These are phyloP conservation scores for Ceraclea dissimilis DNA, from an alignment of 2,888 invertebrate species.

Conservation along the genomic window DNA sequence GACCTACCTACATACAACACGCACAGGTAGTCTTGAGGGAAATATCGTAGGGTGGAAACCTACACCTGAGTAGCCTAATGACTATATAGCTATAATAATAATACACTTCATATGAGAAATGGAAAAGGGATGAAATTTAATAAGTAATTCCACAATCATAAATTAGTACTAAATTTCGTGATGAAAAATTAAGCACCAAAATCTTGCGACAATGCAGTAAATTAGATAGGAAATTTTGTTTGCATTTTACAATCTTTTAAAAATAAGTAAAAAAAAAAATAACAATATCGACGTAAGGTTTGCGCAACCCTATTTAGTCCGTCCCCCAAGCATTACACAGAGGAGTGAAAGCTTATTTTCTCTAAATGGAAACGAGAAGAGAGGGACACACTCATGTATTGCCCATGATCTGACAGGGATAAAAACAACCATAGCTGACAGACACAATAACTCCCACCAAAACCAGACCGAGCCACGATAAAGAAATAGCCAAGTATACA, in stretches of 20 bases:
- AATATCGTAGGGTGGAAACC: too few relatives aligned
- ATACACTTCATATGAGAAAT: too few relatives aligned
- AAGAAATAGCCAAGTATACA: background rate
- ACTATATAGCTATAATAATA: too few relatives aligned
- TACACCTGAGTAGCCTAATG: too few relatives aligned
- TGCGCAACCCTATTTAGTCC: conserved; percentile 25
- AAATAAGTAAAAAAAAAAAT: conserved; percentile 27
- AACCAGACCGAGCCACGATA: background rate
- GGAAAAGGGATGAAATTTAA: too few relatives aligned
- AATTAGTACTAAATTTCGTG: too few relatives aligned
- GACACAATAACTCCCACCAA: background rate
- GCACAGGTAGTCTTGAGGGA: too few relatives aligned
- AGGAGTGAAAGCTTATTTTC: conserved; percentile 21
- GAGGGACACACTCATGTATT: conserved; percentile 28
- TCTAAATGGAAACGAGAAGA: conserved; percentile 24
- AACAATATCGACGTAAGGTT: conserved; percentile 12
- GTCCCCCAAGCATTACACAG: conserved; percentile 2
- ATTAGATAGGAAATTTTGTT: too few relatives aligned
- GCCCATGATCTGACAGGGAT: conserved; percentile 18
- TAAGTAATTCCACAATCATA: too few relatives aligned
- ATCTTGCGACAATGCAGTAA: too few relatives aligned
- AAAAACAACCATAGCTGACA: background rate
- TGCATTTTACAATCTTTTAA: background rate
- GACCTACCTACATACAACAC: too few relatives aligned
- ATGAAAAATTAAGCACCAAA: too few relatives aligned